phyloP scores from a whole-genome alignment of 2,888 invertebrate genomes.

The Cryptocephalus primarius region DNA sequence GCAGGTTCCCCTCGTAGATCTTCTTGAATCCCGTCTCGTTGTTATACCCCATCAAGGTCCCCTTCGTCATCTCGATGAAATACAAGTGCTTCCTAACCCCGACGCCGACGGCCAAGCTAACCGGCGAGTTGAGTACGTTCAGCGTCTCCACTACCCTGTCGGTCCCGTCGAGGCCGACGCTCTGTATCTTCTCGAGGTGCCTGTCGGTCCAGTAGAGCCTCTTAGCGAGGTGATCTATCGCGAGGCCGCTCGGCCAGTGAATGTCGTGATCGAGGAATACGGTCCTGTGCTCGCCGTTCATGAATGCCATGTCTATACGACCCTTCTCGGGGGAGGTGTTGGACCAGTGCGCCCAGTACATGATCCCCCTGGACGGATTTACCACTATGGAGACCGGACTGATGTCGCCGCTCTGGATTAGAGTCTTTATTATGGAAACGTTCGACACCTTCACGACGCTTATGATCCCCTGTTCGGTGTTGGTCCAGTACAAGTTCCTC shows the following conservation, averaged over 20 bases:
- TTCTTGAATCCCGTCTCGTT: conserved; percentile 35
- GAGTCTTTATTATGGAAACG: conserved; percentile 42
- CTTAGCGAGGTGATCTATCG: conserved; percentile 47
- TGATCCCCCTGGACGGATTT: conserved; percentile 55
- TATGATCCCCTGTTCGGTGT: conserved; percentile 56
- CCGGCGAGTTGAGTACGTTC: conserved; percentile 40
- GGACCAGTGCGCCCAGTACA: conserved; percentile 73
- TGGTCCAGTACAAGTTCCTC: conserved; percentile 75
- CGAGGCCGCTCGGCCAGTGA: conserved; percentile 68
- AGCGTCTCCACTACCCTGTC: conserved; percentile 41
- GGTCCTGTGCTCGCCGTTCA: conserved; percentile 56
- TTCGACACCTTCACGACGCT: conserved; percentile 56
- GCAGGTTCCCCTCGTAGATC: conserved; percentile 50
- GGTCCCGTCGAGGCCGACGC: conserved; percentile 46
- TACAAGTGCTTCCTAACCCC: conserved; percentile 45
- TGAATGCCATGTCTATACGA: conserved; percentile 56
- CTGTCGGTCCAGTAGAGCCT: conserved; percentile 66
- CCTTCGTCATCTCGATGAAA: conserved; percentile 62
- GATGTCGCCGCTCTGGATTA: conserved; percentile 44
- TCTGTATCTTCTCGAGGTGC: conserved; percentile 54
- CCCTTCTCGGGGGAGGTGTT: conserved; percentile 37
- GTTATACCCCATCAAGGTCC: conserved; percentile 44
- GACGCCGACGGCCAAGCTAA: conserved; percentile 18
- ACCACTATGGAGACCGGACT: conserved; percentile 51
- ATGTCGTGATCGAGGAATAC: conserved; percentile 39